These are phyloP conservation scores for Branchellion lobata DNA, from an alignment of 2,888 invertebrate genomes.

Conservation along the genomic window DNA sequence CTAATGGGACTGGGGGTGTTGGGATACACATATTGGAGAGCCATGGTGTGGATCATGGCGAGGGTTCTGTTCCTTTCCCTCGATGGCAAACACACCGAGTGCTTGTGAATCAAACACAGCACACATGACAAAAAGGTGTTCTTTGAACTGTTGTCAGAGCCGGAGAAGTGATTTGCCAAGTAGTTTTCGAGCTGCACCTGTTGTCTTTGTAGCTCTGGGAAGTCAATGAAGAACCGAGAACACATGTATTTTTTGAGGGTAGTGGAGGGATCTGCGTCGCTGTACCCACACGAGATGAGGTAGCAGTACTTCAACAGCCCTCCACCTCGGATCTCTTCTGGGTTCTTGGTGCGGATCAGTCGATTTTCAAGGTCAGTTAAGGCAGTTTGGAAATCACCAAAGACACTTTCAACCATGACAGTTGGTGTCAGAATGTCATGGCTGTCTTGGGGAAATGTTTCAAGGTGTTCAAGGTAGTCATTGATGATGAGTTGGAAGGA, in stretches of 20 bases:
- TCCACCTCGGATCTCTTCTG: slow-evolving; percentile 97
- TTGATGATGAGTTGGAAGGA: slow-evolving; percentile 92
- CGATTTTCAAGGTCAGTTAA: slow-evolving; percentile 91
- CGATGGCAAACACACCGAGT: slow-evolving; percentile 97
- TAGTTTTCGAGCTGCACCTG: slow-evolving; percentile 88
- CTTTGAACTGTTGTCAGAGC: slow-evolving; percentile 68
- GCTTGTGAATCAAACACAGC: slow-evolving; percentile 92
- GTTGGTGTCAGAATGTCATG: slow-evolving; percentile 71
- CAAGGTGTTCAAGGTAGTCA: slow-evolving; percentile 88
- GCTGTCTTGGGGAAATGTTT: slow-evolving; percentile 70
- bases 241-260: slow-evolving; percentile 99
- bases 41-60: slow-evolving; percentile 86
- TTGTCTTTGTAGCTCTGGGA: slow-evolving; percentile 91
- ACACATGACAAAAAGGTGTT: slow-evolving; percentile 94
- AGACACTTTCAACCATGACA: slow-evolving; percentile 92
- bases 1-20: no score
- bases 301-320: slow-evolving; percentile 98
- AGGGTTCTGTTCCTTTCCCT: slow-evolving; percentile 96
- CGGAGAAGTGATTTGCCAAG: slow-evolving; percentile 92
- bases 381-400: slow-evolving; percentile 93
- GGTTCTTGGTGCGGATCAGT: slow-evolving; percentile 93
- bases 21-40: slow-evolving; percentile 59
- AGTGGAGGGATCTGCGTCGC: slow-evolving; percentile 81
- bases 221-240: slow-evolving; percentile 99
- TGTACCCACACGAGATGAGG: slow-evolving; percentile 88